These are phyloP conservation scores for Zophobas morio DNA, from an alignment of 1,140 invertebrate species.

Conservation along the genomic window DNA sequence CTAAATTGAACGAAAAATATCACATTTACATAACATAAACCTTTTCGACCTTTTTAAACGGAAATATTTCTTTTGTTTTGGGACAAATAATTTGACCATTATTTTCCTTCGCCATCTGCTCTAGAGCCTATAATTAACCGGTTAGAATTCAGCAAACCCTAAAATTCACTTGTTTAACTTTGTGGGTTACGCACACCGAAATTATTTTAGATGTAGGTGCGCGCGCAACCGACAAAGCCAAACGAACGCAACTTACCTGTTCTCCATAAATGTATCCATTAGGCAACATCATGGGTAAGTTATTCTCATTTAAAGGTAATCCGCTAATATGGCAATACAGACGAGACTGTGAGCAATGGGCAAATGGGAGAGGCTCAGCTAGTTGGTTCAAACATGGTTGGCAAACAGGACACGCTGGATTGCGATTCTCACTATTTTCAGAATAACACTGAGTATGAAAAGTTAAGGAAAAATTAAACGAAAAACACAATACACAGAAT, in stretches of 20 bases:
- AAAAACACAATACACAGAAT: conserved; percentile 2
- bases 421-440: conserved; percentile 74
- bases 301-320: conserved; percentile 96
- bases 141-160: background rate
- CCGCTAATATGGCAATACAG: conserved; percentile 94
- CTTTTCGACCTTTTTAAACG: conserved; percentile 92
- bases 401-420: conserved; percentile 95
- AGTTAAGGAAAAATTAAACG: conserved; percentile 60
- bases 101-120: conserved; percentile 91
- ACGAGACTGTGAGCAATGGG: conserved; percentile 95
- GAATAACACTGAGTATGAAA: conserved; percentile 77
- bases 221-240: background rate
- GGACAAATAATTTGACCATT: conserved; percentile 92
- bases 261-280: conserved; percentile 99
- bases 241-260: conserved; percentile 74
- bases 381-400: conserved; percentile 89
- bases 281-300: conserved; percentile 97
- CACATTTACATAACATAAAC: conserved; percentile 92
- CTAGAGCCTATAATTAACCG: conserved; percentile 78
- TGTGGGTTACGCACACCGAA: background rate
- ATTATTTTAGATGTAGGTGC: background rate
- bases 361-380: conserved; percentile 90
- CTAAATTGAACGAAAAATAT: conserved; percentile 9
- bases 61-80: conserved; percentile 91
- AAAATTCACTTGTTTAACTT: too few relatives aligned